phyloP scores from a whole-genome alignment of 2,888 invertebrate genomes.

The Agrotis puta region DNA sequence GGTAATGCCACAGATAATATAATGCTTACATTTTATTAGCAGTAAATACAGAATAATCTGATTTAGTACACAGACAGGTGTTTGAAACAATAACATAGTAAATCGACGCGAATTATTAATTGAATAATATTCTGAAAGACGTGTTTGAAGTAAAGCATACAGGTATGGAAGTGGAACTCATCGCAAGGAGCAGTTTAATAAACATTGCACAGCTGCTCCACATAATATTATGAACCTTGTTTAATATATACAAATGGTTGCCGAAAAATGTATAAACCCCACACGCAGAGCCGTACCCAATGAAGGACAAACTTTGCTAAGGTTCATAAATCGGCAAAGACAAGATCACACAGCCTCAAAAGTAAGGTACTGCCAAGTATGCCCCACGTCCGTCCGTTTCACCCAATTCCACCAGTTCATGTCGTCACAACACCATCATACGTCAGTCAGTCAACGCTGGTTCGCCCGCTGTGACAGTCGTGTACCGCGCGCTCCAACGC shows the following conservation, averaged over 20 bases:
- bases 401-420: slow-evolving; percentile 62
- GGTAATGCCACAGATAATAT: too few species aligned
- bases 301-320: slow-evolving; percentile 11
- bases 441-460: slow-evolving; percentile 64
- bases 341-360: slow-evolving; percentile 17
- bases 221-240: slow-evolving; percentile 37
- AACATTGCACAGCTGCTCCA: slow-evolving; percentile 31
- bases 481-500: slow-evolving; percentile 41
- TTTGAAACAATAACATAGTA: neutral
- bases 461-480: slow-evolving; percentile 66
- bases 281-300: neutral
- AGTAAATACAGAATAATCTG: neutral
- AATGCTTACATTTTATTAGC: neutral
- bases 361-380: slow-evolving; percentile 51
- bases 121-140: slow-evolving; percentile 17
- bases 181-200: slow-evolving; percentile 3
- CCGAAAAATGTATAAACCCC: slow-evolving; percentile 1
- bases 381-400: slow-evolving; percentile 60
- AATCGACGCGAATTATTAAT: neutral
- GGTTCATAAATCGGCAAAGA: neutral
- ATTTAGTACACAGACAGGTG: neutral
- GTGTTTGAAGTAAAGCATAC: neutral
- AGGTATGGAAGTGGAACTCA: neutral
- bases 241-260: slow-evolving; percentile 11
- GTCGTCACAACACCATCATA: slow-evolving; percentile 43